phyloP scores from a whole-genome alignment of 2,113 vertebrate genomes.

The Plotosus lineatus region DNA sequence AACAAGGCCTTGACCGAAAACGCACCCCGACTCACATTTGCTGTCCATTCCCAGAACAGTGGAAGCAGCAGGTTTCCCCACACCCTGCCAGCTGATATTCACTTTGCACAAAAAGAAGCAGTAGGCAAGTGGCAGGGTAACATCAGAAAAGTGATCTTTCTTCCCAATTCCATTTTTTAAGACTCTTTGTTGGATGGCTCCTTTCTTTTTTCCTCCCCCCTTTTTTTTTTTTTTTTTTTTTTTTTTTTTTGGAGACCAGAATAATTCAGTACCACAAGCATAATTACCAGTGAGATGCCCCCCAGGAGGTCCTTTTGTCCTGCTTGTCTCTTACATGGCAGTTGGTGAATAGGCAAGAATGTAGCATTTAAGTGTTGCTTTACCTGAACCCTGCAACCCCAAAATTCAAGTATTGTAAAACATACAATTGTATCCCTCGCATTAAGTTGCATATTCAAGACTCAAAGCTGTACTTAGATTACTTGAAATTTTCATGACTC shows the following conservation, averaged over 20 bases:
- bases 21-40: background rate
- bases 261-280: background rate
- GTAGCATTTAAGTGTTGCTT: background rate
- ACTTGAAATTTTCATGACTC: background rate
- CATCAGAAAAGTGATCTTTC: background rate
- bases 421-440: background rate
- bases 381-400: background rate
- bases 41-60: background rate
- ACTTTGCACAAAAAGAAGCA: constrained; percentile 3
- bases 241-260: background rate
- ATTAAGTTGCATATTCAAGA: background rate
- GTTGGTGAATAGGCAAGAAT: background rate
- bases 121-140: background rate
- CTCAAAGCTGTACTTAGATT: background rate
- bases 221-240: background rate
- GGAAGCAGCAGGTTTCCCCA: constrained; percentile 1
- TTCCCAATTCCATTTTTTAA: background rate
- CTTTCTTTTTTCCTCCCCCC: background rate
- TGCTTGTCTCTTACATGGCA: background rate
- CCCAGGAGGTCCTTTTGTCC: background rate
- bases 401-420: constrained; percentile 4
- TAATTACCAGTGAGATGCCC: background rate
- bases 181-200: background rate
- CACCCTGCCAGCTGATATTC: background rate
- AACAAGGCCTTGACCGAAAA: background rate